A percentile compares a stretch with the other conserved stretches of the same genome.
Evolutionary conservation across 30 jellyfish, hydroid and myxozoan species (phyloP).

Genomic region (Catostylus mosaicus): DNA sequence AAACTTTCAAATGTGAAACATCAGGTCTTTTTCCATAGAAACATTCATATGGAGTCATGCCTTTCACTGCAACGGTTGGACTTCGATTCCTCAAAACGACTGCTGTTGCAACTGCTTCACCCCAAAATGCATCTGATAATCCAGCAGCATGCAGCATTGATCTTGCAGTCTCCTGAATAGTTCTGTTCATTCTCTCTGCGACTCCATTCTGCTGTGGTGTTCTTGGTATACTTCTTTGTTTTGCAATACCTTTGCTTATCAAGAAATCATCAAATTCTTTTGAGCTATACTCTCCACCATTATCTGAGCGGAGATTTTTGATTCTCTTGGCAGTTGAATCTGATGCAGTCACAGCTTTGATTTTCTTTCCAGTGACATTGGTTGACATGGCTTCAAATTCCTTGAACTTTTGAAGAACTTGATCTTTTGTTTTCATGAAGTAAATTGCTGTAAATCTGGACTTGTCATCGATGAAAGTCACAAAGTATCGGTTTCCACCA

Average conservation of each 20-base stretch:
- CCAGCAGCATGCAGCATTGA: slow-evolving; percentile 58
- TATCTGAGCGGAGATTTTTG: slow-evolving; percentile 36
- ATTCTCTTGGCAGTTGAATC: not conserved
- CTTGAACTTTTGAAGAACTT: slow-evolving; percentile 32
- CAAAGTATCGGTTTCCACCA: slow-evolving; percentile 56
- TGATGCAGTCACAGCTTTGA: no score
- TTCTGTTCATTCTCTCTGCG: slow-evolving; percentile 11
- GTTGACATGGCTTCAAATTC: slow-evolving; percentile 47
- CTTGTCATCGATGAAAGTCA: slow-evolving; percentile 52
- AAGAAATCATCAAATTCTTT: slow-evolving; percentile 25
- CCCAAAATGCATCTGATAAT: slow-evolving; percentile 9
- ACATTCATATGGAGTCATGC: no score
- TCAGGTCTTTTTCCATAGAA: slow-evolving; percentile 18
- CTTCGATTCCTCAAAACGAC: slow-evolving; percentile 9
- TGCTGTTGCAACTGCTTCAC: slow-evolving; percentile 20
- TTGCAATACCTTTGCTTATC: slow-evolving; percentile 20
- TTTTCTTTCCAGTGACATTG: slow-evolving; percentile 27
- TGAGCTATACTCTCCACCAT: slow-evolving; percentile 70
- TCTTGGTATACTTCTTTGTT: slow-evolving; percentile 28
- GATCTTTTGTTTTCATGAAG: slow-evolving; percentile 35
- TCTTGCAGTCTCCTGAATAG: slow-evolving; percentile 9
- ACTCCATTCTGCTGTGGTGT: no score
- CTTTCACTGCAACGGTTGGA: slow-evolving; percentile 37
- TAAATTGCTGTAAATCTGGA: slow-evolving; percentile 28
- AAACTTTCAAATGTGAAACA: slow-evolving; percentile 26